A percentile compares a stretch with the other conserved stretches of the same genome.
Conservation (phyloP, 2,888 invertebrate genomes). For the Drosophila kokeensis region DNA sequence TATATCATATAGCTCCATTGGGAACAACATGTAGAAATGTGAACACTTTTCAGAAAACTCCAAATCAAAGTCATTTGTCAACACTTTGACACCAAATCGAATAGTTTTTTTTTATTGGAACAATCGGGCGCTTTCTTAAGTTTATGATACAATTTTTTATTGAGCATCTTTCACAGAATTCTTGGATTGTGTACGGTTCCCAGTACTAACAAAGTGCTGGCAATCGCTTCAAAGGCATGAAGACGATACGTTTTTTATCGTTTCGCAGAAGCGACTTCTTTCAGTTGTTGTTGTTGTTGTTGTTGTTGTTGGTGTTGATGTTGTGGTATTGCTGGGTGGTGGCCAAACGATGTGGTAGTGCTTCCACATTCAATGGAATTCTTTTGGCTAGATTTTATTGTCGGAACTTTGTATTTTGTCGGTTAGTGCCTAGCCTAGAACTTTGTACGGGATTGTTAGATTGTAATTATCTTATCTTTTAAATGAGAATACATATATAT, state of each 20-base stretch:
- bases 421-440: conserved; percentile 15
- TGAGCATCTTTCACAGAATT: conserved; percentile 11
- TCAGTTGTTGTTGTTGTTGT: neutral
- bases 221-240: conserved; percentile 24
- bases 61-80: neutral
- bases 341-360: conserved; percentile 9
- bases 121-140: too few relatives aligned
- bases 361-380: conserved; percentile 42
- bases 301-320: neutral
- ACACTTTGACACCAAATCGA: neutral
- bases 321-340: conserved; percentile 3
- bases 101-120: neutral
- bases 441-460: conserved; percentile 32
- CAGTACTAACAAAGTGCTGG: conserved; percentile 15
- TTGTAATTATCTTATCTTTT: conserved; percentile 58
- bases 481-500: conserved; percentile 12
- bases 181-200: conserved; percentile 8
- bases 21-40: neutral
- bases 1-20: neutral
- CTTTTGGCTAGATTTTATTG: conserved; percentile 9
- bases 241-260: conserved; percentile 40
- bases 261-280: conserved; percentile 39
- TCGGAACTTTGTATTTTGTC: conserved; percentile 12
- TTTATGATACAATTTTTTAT: too few relatives aligned
- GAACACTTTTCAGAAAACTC: neutral